Base-by-base conservation (phyloP, 2,888 invertebrate genomes). In the Heliconius ismenius region DNA sequence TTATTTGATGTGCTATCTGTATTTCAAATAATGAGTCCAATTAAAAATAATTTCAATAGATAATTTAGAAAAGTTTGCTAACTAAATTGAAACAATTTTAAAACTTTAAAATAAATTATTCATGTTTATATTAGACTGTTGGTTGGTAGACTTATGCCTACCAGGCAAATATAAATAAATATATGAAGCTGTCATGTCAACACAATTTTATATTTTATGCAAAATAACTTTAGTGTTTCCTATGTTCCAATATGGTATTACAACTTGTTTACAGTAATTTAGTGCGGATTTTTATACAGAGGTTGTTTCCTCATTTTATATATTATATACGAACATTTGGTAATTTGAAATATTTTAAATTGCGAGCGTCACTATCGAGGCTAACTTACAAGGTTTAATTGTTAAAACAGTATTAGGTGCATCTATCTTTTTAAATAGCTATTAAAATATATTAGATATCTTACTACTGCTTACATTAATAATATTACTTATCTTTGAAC, bases 241-340 rank as follows among this genome's bases (percentile, higher is more conserved):
- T 65, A 74, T 65, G 54, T 74, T 64, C 74, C 24, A 60, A 75
- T 67, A 68, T 60, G 68, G 75, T 62, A 43, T 32, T 67, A 54
- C 67, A 60, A 63, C 73, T 73, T 58, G 67, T 68, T 75, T 60
- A 67, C 32, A 60, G 26, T 36, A 60, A 69, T 69, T 69, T 60
- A 39, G 60, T 75, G 36, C 62, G 21, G 62, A 24, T 69, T 75
- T 69, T 49, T 68, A 75, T 49, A 60, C 26, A 10, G 15, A 32
- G 43, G 69, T 62, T 63, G 62, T 75, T 75, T 75, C 49, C 62
- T 75, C 49, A 11, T 75, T 75, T 58, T 70, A 28, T 32, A 39
- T 70, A 62, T 62, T 75, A 54, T 75, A n/a, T 69, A 24, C 24
- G 49, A 49, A 58, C 62, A 24, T 60, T 49, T 69, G 39, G 75